phyloP scores from a whole-genome alignment of 2,113 vertebrate species.

The Diadophis punctatus region DNA sequence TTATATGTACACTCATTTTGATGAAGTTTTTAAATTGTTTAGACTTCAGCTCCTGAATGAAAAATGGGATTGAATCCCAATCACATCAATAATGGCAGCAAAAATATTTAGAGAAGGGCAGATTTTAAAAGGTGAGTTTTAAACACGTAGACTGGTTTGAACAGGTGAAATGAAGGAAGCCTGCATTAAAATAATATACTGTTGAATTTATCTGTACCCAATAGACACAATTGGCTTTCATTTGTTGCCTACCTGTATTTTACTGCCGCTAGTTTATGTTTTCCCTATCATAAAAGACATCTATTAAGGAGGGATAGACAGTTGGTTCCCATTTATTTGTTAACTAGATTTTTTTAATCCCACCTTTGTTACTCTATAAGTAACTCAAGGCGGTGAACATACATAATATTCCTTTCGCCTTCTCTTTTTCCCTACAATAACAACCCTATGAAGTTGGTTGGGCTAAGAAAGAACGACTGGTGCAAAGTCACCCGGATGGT shows the following conservation, averaged over 20 bases:
- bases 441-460: background rate
- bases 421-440: background rate
- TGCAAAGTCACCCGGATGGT: background rate
- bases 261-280: background rate
- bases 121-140: background rate
- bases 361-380: background rate
- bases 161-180: background rate
- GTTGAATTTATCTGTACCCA: background rate
- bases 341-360: background rate
- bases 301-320: background rate
- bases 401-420: background rate
- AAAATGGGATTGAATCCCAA: background rate
- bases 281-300: background rate
- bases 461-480: background rate
- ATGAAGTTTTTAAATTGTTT: background rate
- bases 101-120: background rate
- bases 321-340: background rate
- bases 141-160: background rate
- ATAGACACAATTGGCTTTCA: background rate
- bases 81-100: background rate
- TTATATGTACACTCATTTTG: background rate
- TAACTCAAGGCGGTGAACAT: background rate
- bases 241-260: background rate
- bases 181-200: background rate
- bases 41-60: background rate